A percentile compares a stretch with the other conserved stretches of the same genome.
Evolutionary conservation across 2,888 invertebrate species (phyloP).

Genomic region (Parthenolecanium corni): DNA sequence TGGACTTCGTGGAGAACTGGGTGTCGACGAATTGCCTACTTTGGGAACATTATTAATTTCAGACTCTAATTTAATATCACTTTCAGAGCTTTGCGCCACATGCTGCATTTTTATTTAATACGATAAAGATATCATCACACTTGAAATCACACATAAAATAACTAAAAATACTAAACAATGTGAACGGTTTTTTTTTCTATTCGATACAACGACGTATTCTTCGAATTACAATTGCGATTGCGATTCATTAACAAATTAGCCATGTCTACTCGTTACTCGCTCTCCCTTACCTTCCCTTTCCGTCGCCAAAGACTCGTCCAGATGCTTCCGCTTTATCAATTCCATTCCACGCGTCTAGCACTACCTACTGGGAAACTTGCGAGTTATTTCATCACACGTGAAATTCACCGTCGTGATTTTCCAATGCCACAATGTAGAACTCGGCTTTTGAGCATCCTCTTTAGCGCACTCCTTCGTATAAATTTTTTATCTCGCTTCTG

Average conservation of each 20-base stretch:
- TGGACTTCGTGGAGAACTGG: constrained; percentile 38
- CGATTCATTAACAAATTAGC: constrained; percentile 30
- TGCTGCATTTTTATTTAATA: constrained; percentile 28
- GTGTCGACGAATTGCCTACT: constrained; percentile 51
- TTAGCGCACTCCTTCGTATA: too few relatives aligned
- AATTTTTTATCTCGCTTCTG: too few relatives aligned
- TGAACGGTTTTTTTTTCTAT: constrained; percentile 1
- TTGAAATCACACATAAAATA: constrained; percentile 26
- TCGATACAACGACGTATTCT: constrained; percentile 20
- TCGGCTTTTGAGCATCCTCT: too few relatives aligned
- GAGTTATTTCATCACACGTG: background rate
- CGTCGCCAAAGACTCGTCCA: constrained; percentile 31
- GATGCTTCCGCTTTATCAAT: constrained; percentile 34
- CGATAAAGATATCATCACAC: constrained; percentile 29
- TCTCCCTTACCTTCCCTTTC: constrained; percentile 22
- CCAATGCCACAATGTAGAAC: too few relatives aligned
- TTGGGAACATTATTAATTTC: constrained; percentile 55
- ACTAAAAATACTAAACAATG: constrained; percentile 10
- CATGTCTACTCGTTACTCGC: constrained; percentile 36
- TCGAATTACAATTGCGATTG: constrained; percentile 28
- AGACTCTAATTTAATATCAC: constrained; percentile 27
- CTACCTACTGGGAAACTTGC: constrained; percentile 29
- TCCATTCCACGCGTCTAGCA: constrained; percentile 20
- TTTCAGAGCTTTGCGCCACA: constrained; percentile 25
- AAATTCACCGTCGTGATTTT: too few relatives aligned